Base-by-base conservation (phyloP, 2,113 vertebrate genomes). In the Sinocyclocheilus anshuiensis region DNA sequence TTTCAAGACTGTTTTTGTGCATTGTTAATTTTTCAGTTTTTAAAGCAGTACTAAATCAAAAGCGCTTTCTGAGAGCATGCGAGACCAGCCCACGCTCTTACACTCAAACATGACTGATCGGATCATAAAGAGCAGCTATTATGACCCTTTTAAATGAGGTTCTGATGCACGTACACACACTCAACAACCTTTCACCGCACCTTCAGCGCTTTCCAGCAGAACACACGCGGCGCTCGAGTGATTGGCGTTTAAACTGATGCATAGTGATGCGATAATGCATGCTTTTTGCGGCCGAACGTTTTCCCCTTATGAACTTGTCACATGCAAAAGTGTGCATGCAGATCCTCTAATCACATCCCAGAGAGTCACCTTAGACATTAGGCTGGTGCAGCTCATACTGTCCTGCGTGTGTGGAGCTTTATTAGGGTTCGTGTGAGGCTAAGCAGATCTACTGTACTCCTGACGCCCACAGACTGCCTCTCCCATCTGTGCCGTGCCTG, bases 401-500 rank as follows among this genome's bases (percentile, higher is more conserved):
- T 20, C 53, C 76, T 78, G 7, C 26, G 26, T 78, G n/a, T 67
- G 6, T 67, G 63, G 6, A 48, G 36, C 57, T 67, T 59, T 45
- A 29, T 80, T 20, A 29, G 61, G 61, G 36, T 65, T 13, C 36
- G 5, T 61, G 24, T 20, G 16, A 33, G 45, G 10, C 24, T 57
- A 18, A 57, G 48, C 76, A 57, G 12, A 78, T 55, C 74, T 78
- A 78, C 76, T 78, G 77, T 59, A 22, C 53, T 78, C 77, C 20
- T 78, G 77, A 36, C 77, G 18, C 77, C 77, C 77, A 78, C 77
- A n/a, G 29, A 78, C 26, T 22, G 53, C 53, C 53, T 78, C 77
- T 36, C 53, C 50, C 77, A 78, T 78, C 77, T 78, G 77, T 78
- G 77, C 53, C 24, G 18, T 55, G n/a, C 48, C 26, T 57, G 53